Base-by-base conservation (phyloP, 2,888 invertebrate species). In the Metellina segmentata region DNA sequence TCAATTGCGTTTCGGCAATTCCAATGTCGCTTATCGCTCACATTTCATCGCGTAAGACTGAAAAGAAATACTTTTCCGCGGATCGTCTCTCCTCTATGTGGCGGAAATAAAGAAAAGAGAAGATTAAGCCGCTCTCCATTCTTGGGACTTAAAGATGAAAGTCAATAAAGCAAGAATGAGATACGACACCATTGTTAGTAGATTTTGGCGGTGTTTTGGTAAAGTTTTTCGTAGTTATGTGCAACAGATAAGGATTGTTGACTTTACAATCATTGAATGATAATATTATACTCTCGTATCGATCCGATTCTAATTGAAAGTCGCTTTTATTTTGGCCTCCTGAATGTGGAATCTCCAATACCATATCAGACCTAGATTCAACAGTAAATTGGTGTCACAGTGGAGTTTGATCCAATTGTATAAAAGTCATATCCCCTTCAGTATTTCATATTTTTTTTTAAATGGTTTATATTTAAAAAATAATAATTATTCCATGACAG, bases 171-270 rank as follows among this genome's bases (percentile, higher is more conserved):
- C n/a, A 34, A 53, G 53, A 48, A n/a, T 0, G 0, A 53, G 74
- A 85, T 85, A 61, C 74, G 53, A 19, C 61, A 6, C 61, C 61
- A 75, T 85, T 85, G 75, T 85, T 16, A 52, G 52, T 13, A 20
- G 6, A 16, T 1, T 74, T 74, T 75, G 16, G 13, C 20, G 48
- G 34, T 75, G 70, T 69, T 83, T 83, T 83, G 13, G 2, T 7
- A 71, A 51, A 85, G 7, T 61, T 85, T n/a, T 85, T 74, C 72
- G 51, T 51, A 49, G 51, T n/a, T 6, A 71, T 49, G 13, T 70
- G 82, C 72, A 83, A 72, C 13, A 7, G 83, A 85, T 85, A 74
- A 75, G n/a, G 13, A 16, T 16, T 75, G 34, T 79, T 79, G 79
- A 79, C 61, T 11, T 13, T 49, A 53, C 20, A 75, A 75, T 74